Evolutionary conservation across 2,113 vertebrate species (phyloP), one percentile per base, ranked within the genome.

Genomic region (Abramis brama): DNA sequence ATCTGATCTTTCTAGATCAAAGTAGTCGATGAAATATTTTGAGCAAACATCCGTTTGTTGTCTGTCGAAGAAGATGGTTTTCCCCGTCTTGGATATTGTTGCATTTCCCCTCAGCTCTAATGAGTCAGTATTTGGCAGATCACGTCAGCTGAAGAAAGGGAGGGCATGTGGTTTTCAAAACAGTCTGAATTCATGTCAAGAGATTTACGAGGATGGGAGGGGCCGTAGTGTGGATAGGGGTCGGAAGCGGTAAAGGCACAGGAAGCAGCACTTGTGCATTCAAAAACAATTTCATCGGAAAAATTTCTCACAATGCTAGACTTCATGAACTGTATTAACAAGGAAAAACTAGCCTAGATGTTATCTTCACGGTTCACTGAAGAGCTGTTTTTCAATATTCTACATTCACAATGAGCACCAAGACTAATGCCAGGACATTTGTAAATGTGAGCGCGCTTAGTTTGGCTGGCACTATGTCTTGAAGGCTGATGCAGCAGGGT

Each of bases 161-260:
- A 73, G 52, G 62, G 50, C 19, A 13, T 60, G 64, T 59, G 23
- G n/a, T 50, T 71, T 55, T 79, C 8, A 80, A 80, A n/a, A 79
- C n/a, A 80, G 25, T 23, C 23, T 84, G 39, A 43, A 85, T 81
- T 57, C 19, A 79, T 23, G 57, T 9, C 21, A 10, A 64, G n/a
- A 57, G 13, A n/a, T 76, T 25, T 15, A 62, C 27, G 10, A 88
- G 52, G 64, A 52, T 50, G 68, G 73, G 82, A 82, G 47, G 55
- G 5, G 9, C 8, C 55, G 4, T 39, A 33, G 25, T 10, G 17
- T 15, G 55, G 75, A 80, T 23, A 23, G 79, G 55, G 87, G 57
- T 79, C 55, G 57, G 78, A 88, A 85, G 87, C 80, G 87, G 85
- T 85, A 86, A 50, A 88, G 59, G 25, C 79, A 87, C 85, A 83